These are phyloP conservation scores for Aegotheles bennettii DNA, from an alignment of 2,113 vertebrate genomes.

Conservation along the genomic window DNA sequence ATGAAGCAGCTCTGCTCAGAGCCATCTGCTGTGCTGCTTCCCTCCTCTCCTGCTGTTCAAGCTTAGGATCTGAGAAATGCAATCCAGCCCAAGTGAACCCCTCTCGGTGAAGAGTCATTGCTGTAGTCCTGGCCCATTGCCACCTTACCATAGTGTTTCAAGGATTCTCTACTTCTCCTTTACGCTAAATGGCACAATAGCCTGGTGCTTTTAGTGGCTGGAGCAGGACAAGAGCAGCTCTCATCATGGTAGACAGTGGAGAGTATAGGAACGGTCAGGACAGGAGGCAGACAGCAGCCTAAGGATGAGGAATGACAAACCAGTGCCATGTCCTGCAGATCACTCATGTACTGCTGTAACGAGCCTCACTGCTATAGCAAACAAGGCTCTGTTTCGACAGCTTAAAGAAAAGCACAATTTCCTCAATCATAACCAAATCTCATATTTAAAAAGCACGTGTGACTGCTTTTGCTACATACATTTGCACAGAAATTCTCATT, in stretches of 20 bases:
- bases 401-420: background rate
- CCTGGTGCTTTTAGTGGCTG: background rate
- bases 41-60: background rate
- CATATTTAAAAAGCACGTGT: background rate
- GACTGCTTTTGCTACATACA: background rate
- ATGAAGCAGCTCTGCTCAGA: background rate
- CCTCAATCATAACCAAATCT: background rate
- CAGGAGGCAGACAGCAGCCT: background rate
- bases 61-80: background rate
- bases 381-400: background rate
- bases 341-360: background rate
- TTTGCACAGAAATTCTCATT: background rate
- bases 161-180: background rate
- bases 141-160: rapidly evolving
- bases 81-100: background rate
- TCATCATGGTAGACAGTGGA: background rate
- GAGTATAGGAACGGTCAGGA: background rate
- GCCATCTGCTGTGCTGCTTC: background rate
- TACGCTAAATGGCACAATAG: rapidly evolving
- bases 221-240: background rate
- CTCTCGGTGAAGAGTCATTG: background rate
- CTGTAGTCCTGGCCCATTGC: background rate
- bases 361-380: background rate
- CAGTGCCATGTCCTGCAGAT: background rate
- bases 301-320: rapidly evolving